These are phyloP conservation scores for Agrotis exclamationis DNA, from an alignment of 2,888 invertebrate species.

Conservation along the genomic window DNA sequence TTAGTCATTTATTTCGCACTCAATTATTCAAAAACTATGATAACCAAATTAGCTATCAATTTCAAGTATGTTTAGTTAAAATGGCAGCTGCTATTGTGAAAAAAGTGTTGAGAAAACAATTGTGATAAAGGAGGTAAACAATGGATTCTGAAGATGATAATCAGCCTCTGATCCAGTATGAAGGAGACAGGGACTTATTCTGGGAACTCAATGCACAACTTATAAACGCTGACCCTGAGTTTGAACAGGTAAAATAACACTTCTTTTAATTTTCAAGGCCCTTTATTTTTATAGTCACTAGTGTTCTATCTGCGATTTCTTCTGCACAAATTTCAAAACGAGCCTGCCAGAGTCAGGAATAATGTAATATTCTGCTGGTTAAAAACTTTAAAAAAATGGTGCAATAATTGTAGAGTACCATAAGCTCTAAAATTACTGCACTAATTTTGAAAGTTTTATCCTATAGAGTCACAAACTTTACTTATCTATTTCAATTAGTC, in stretches of 20 bases:
- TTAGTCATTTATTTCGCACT: conserved; percentile 2
- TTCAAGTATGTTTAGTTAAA: not conserved
- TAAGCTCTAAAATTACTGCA: too few relatives aligned
- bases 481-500: too few relatives aligned
- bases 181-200: conserved; percentile 66
- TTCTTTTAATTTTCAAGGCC: not conserved
- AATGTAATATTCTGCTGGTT: too few relatives aligned
- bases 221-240: conserved; percentile 81
- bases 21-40: not conserved
- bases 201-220: conserved; percentile 75
- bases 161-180: conserved; percentile 83
- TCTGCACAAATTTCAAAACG: too few relatives aligned
- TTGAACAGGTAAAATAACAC: conserved; percentile 80
- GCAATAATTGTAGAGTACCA: too few relatives aligned
- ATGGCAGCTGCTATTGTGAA: conserved; percentile 6
- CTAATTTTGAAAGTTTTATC: too few relatives aligned
- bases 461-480: too few relatives aligned
- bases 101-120: conserved; percentile 19
- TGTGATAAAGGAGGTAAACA: conserved; percentile 35
- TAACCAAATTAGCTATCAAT: not conserved
- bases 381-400: too few relatives aligned
- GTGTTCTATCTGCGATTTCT: too few relatives aligned
- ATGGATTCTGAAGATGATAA: conserved; percentile 85
- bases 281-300: too few relatives aligned
- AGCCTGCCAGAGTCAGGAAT: too few relatives aligned